Evolutionary conservation across 2,888 invertebrate species (phyloP).

Genomic region (Amphimallon solstitiale): DNA sequence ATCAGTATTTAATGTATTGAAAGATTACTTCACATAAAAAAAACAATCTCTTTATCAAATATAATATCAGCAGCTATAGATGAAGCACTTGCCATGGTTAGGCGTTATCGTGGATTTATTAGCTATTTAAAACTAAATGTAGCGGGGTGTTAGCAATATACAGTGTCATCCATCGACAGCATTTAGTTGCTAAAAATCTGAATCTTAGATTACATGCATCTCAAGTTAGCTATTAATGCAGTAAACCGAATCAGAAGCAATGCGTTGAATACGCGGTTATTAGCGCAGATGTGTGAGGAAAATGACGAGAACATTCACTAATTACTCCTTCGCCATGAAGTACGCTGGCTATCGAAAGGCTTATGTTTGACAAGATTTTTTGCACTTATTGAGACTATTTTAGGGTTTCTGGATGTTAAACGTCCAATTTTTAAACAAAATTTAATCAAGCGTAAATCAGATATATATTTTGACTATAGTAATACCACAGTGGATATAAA

Average conservation of each 20-base stretch:
- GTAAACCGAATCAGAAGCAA: slow-evolving; percentile 46
- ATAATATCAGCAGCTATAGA: too few species aligned
- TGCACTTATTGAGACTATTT: slow-evolving; percentile 41
- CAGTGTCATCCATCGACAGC: too few species aligned
- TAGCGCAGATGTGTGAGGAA: slow-evolving; percentile 51
- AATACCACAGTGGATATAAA: slow-evolving; percentile 48
- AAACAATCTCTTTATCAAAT: too few species aligned
- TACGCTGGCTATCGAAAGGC: slow-evolving; percentile 49
- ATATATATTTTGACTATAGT: slow-evolving; percentile 47
- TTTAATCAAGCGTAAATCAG: not conserved
- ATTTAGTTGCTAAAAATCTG: too few species aligned
- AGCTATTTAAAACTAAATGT: too few species aligned
- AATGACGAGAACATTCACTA: slow-evolving; percentile 48
- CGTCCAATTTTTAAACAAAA: slow-evolving; percentile 23
- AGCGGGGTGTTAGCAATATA: too few species aligned
- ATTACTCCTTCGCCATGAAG: slow-evolving; percentile 46
- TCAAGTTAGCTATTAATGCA: too few species aligned
- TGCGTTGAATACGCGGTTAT: slow-evolving; percentile 47
- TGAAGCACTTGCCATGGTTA: too few species aligned
- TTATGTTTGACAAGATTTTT: not conserved
- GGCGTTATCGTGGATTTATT: too few species aligned
- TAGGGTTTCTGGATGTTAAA: slow-evolving; percentile 3
- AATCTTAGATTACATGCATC: too few species aligned
- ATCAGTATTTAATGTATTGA: too few species aligned
- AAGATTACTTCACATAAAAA: too few species aligned